Percentiles rank a stretch among this genome's conserved stretches.
These are phyloP conservation scores for Megaleporinus macrocephalus DNA, from an alignment of 2,113 vertebrate species.

Conservation along the genomic window DNA sequence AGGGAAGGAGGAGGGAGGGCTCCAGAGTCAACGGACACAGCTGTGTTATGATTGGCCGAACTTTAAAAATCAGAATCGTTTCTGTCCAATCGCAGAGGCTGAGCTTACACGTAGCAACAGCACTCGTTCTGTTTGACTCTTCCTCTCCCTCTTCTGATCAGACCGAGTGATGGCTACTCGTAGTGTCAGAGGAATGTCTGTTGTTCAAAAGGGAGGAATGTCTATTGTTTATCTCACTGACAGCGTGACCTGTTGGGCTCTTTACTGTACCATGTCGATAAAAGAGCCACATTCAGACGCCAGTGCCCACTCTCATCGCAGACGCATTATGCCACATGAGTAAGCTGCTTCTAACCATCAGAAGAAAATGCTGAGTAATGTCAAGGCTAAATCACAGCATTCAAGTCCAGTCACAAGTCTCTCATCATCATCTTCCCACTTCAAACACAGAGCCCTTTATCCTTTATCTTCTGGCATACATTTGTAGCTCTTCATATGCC, in stretches of 20 bases:
- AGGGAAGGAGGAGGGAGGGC: conserved; percentile 69
- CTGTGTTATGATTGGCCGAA: conserved; percentile 67
- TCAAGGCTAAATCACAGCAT: conserved; percentile 41
- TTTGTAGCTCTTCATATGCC: not conserved
- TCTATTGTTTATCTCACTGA: conserved; percentile 70
- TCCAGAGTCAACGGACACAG: conserved; percentile 51
- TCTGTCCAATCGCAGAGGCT: conserved; percentile 67
- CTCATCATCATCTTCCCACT: not conserved
- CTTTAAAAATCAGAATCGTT: conserved; percentile 72
- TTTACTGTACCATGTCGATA: conserved; percentile 49
- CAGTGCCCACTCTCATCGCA: conserved; percentile 15
- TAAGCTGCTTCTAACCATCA: conserved; percentile 23
- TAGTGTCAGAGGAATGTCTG: conserved; percentile 45
- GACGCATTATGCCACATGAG: conserved; percentile 29
- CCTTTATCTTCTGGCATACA: conserved; percentile 33
- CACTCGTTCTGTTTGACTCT: not conserved
- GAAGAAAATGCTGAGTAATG: conserved; percentile 35
- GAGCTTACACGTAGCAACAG: conserved; percentile 44
- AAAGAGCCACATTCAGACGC: conserved; percentile 26
- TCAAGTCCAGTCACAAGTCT: conserved; percentile 35
- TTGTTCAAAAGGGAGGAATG: conserved; percentile 55
- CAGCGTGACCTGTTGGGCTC: conserved; percentile 52
- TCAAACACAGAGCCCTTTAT: conserved; percentile 13
- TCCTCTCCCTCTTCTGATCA: conserved; percentile 19
- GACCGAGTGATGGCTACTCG: conserved; percentile 70